phyloP scores from a whole-genome alignment of 2,888 invertebrate species.

The Synergus itoensis region DNA sequence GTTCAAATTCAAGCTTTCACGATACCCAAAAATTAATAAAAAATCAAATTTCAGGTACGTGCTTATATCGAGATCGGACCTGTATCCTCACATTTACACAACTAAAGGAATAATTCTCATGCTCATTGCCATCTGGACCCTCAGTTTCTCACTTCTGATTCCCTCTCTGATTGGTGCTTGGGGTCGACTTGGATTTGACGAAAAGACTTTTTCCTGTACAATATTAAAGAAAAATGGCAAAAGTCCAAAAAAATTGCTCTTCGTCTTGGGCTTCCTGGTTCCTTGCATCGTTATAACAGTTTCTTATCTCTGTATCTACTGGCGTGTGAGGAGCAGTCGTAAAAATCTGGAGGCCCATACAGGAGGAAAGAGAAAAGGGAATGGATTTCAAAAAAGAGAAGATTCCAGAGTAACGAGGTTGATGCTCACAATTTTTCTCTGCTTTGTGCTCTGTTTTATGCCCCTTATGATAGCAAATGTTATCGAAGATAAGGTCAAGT shows the following conservation, averaged over 20 bases:
- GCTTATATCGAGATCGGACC: slow-evolving; percentile 88
- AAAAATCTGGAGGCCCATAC: slow-evolving; percentile 86
- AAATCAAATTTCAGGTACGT: slow-evolving; percentile 84
- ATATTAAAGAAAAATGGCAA: slow-evolving; percentile 87
- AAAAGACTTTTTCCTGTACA: slow-evolving; percentile 92
- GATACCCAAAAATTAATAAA: not conserved
- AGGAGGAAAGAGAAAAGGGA: slow-evolving; percentile 80
- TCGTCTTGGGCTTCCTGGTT: slow-evolving; percentile 89
- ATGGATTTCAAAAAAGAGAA: slow-evolving; percentile 81
- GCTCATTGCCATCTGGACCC: slow-evolving; percentile 88
- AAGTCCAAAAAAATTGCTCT: slow-evolving; percentile 91
- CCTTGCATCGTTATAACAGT: slow-evolving; percentile 92
- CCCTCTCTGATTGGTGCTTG: slow-evolving; percentile 90
- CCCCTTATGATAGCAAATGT: slow-evolving; percentile 94
- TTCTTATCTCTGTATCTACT: slow-evolving; percentile 92
- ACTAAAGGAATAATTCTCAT: slow-evolving; percentile 86
- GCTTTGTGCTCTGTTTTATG: slow-evolving; percentile 91
- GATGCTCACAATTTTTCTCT: slow-evolving; percentile 92
- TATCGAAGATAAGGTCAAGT: slow-evolving; percentile 87
- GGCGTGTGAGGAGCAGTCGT: slow-evolving; percentile 87
- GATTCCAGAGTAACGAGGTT: slow-evolving; percentile 90
- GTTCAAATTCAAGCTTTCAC: no score
- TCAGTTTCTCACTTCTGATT: slow-evolving; percentile 82
- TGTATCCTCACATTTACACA: slow-evolving; percentile 89
- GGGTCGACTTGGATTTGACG: slow-evolving; percentile 90